These are phyloP conservation scores for Dendrolimus houi DNA, from an alignment of 2,888 invertebrate genomes.

Conservation along the genomic window DNA sequence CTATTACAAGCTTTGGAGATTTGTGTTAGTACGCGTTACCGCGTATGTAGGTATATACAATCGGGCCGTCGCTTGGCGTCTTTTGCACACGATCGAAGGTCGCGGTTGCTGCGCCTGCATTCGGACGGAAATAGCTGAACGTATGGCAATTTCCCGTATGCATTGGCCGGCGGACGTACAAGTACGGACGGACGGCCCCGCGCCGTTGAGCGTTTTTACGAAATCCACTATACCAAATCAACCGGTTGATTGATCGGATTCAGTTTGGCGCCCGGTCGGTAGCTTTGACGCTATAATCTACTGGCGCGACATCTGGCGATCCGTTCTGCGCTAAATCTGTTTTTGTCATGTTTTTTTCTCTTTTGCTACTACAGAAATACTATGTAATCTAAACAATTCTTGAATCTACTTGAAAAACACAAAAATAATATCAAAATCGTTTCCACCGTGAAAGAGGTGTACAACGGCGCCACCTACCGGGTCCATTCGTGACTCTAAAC, in stretches of 20 bases:
- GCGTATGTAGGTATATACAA: not conserved
- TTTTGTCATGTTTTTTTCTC: too few species aligned
- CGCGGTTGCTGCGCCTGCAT: slow-evolving; percentile 32
- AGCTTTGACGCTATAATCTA: not conserved
- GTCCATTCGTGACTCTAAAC: too few species aligned
- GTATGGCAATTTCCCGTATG: slow-evolving; percentile 56
- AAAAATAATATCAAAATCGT: too few species aligned
- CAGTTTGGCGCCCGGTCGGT: not conserved
- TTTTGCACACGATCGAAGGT: slow-evolving; percentile 34
- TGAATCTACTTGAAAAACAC: too few species aligned
- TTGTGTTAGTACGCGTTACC: too few species aligned
- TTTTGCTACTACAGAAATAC: too few species aligned
- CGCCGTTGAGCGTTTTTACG: not conserved
- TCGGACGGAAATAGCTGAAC: slow-evolving; percentile 59
- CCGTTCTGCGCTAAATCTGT: too few species aligned
- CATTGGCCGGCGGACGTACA: slow-evolving; percentile 9
- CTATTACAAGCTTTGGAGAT: too few species aligned
- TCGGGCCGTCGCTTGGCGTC: not conserved
- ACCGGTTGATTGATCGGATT: not conserved
- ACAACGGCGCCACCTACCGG: too few species aligned
- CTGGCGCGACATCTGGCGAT: not conserved
- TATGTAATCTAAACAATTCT: too few species aligned
- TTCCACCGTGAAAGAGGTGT: too few species aligned
- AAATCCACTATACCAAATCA: not conserved
- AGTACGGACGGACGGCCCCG: not conserved